Base-by-base conservation (phyloP, 2,113 vertebrate genomes). In the Oncorhynchus nerka region DNA sequence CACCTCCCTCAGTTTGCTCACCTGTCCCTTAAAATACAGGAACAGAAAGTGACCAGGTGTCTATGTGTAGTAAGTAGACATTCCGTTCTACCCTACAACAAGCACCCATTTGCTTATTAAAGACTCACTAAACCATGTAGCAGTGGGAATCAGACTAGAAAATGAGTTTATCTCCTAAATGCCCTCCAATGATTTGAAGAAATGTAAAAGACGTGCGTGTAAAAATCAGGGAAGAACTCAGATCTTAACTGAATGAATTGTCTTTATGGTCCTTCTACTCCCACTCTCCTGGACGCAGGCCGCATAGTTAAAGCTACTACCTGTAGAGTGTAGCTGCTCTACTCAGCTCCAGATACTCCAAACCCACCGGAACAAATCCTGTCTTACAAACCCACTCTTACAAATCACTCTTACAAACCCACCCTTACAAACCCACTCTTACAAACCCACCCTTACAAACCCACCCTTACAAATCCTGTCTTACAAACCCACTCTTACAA, bases 151-250 rank as follows among this genome's bases (percentile, higher is more conserved):
- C 91, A 89, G 88, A 90, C 92, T 91, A 92, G 89, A 91, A 94
- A 94, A 94, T 92, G 85, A 92, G 93, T 91, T 94, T 92, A 94
- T 93, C 89, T 81, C 90, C 88, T 87, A 93, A 93, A 93, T 92
- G 88, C 89, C 92, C 84, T 88, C 84, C 79, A 84, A 90, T 92
- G 90, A 90, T 94, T 93, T 93, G 90, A 92, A 93, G 93, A 94
- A 93, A 92, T 83, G 89, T 85, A 78, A 90, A 88, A 92, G 89
- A 89, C 88, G 88, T 62, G n/a, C 16, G n/a, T 24, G 59, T 62
- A 16, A 55, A 51, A 19, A 16, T 55, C 4, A 4, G 86, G 76
- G 86, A 83, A 86, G 81, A 87, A 88, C 85, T 86, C 75, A 72
- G 82, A 88, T 90, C 84, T 88, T 84, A 88, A 86, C 83, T 81